Base-by-base conservation (phyloP, 2,888 invertebrate genomes). In the Flabesymbios commensalis region DNA sequence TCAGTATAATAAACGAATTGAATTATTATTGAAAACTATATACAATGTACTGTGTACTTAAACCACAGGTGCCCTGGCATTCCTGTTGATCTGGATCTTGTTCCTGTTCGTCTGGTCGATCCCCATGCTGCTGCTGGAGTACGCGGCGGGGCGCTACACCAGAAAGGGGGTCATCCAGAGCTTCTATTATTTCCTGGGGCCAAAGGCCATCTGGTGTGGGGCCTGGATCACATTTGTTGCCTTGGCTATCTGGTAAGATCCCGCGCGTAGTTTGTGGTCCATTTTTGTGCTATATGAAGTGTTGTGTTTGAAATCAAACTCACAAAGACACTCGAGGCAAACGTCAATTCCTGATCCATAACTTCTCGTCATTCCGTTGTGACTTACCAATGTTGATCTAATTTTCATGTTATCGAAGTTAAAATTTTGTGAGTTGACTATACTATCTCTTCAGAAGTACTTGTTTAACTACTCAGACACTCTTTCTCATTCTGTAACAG, bases 61-160 rank as follows among this genome's bases (percentile, higher is more conserved):
- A n/a, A 19, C 36, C 10, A 19, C 68, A 79, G 79, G 79, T 28
- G 74, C 76, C 0, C 68, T 78, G 22, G 74, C 74, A 17, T 79
- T 79, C 63, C 63, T 79, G 10, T 45, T 79, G 14, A 72, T 75
- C 2, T 79, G 79, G 78, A 26, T 74, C 4, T 2, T 75, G 19
- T 79, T 79, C 64, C 68, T 78, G 32, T 62, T 78, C 19, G 57
- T 78, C 3, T 79, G 79, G 79, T 78, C 78, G 2, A 72, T 73
- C 24, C 79, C 79, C 1, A 71, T 79, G 69, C 61, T 78, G 24
- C 53, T 77, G 36, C 64, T 79, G 17, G 79, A 79, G 62, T 78
- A 78, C 66, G 75, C 72, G 19, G 72, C 75, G 2, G 79, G 79
- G 2, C 68, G 79, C 22, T 78, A 72, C 65, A 75, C 75, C 3